phyloP scores from a whole-genome alignment of 2,797 vertebrate species.

The Periparus ater region DNA sequence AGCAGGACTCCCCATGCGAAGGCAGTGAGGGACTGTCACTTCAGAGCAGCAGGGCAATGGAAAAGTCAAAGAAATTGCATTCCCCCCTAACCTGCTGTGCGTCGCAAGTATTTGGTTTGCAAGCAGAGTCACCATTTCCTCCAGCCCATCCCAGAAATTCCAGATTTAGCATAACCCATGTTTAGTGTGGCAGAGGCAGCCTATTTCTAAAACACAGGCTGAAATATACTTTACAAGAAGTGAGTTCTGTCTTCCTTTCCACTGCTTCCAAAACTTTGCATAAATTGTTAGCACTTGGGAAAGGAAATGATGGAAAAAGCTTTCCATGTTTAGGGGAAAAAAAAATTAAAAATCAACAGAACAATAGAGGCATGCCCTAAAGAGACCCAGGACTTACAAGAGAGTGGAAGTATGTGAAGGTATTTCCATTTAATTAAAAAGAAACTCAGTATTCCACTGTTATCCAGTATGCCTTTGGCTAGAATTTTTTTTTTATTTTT shows the following conservation, averaged over 20 bases:
- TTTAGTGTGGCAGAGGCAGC: conserved; percentile 46
- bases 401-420: background rate
- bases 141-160: conserved; percentile 51
- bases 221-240: background rate
- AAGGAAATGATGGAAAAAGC: background rate
- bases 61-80: background rate
- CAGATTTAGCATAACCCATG: conserved; percentile 53
- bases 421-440: background rate
- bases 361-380: background rate
- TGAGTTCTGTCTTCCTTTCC: background rate
- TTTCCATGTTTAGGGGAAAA: background rate
- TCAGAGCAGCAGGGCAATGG: background rate
- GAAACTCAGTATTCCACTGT: background rate
- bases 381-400: background rate
- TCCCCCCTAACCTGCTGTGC: background rate
- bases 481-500: background rate
- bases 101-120: background rate
- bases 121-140: conserved; percentile 47
- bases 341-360: background rate
- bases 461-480: background rate
- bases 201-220: conserved; percentile 35
- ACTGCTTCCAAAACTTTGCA: background rate
- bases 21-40: background rate
- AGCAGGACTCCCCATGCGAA: background rate
- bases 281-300: background rate